Evolutionary conservation across 2,888 invertebrate genomes (phyloP).

Genomic region (Dioctria rufipes): DNA sequence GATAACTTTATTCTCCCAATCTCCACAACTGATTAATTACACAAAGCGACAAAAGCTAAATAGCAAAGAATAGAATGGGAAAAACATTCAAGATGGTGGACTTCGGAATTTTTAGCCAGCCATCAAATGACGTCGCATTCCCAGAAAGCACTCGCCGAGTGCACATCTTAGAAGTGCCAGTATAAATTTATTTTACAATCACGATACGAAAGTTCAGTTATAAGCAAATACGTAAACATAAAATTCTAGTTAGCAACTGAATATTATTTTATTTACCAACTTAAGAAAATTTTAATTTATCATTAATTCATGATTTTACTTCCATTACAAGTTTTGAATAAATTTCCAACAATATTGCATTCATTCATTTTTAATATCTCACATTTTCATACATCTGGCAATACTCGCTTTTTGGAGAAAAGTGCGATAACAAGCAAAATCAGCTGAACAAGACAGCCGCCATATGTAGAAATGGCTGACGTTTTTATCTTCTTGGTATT

Average conservation of each 20-base stretch:
- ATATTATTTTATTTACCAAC: no score
- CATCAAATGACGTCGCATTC: not conserved
- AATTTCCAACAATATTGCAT: no score
- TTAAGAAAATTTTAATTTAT: no score
- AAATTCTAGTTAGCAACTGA: no score
- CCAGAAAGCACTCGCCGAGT: constrained; percentile 12
- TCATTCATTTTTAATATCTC: no score
- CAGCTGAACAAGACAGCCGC: constrained; percentile 40
- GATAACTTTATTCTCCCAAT: not conserved
- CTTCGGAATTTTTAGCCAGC: constrained; percentile 14
- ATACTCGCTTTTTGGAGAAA: not conserved
- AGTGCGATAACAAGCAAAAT: constrained; percentile 15
- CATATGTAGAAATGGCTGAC: constrained; percentile 47
- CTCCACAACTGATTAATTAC: not conserved
- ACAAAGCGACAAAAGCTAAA: constrained; percentile 6
- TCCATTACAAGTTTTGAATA: no score
- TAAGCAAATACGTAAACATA: no score
- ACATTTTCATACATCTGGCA: not conserved
- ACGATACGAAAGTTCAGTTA: no score
- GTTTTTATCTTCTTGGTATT: not conserved
- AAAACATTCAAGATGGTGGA: constrained; percentile 38
- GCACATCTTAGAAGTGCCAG: constrained; percentile 27
- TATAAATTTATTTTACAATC: not conserved
- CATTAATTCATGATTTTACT: no score
- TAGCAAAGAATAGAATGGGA: no score